Base-by-base conservation (phyloP, 37 sponge, comb jelly and placozoan genomes). In the Aphrocallistes beatrix region DNA sequence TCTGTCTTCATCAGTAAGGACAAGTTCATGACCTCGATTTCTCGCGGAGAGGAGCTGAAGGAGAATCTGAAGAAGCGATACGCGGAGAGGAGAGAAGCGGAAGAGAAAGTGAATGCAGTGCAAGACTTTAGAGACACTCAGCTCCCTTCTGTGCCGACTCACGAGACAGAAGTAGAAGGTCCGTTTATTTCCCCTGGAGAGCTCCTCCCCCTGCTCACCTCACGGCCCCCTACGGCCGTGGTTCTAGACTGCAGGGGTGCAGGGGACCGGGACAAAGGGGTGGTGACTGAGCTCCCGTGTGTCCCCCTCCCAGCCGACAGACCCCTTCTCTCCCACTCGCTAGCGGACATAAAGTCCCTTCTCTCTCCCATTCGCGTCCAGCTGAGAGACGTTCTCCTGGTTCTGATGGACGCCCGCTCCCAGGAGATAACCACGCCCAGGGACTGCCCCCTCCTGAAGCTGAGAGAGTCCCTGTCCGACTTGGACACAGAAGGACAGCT, bases 401-500 rank as follows among this genome's bases (percentile, higher is more conserved):
- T 13, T 30, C 75, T 60, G 8, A 60, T 60, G 75, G 75, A 60
- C 34, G 8, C 75, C 25, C 1, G 34, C 21, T 60, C 75, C 25
- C 75, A 60, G 75, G 75, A 60, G 34, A 19, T 60, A 60, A 60
- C 75, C 10, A 30, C 75, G 10, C 28, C 28, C 34, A 1, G 10
- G 8, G 75, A 60, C 34, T 25, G 3, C 25, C 75, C 75, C 8
- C 28, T 60, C 6, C 21, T 60, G 34, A 1, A 19, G 34, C 21
- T 60, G n/a, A 3, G 75, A 13, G 75, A 60, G 32, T 25, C 21
- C 82, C 25, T 39, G 17, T 36, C 32, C 37, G 38, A 92, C 88
- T 87, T 39, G 36, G 88, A 88, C 48, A 88, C 88, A 0, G 38
- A 51, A 1, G 38, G 39, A 1, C 19, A 23, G 1, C 40, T 86